These are phyloP conservation scores for Oreohelix idahoensis DNA, from an alignment of 1,140 invertebrate species.

Conservation along the genomic window DNA sequence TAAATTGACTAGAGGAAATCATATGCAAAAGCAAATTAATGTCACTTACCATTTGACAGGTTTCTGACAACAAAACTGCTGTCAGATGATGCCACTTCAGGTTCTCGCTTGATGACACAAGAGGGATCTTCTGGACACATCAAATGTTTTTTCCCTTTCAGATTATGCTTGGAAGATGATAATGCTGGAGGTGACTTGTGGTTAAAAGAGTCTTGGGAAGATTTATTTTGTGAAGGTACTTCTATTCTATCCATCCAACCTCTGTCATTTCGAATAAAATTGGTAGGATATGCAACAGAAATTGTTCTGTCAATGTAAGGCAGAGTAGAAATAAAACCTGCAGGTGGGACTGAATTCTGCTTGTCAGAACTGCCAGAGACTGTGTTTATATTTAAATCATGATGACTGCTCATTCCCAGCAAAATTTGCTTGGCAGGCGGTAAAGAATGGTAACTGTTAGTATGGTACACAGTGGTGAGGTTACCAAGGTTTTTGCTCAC, in stretches of 20 bases:
- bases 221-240: background rate
- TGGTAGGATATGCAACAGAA: background rate
- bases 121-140: background rate
- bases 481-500: conserved; percentile 36
- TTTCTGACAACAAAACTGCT: background rate
- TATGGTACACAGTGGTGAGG: conserved; percentile 31
- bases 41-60: background rate
- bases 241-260: background rate
- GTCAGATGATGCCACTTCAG: background rate
- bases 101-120: background rate
- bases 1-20: no score
- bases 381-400: background rate
- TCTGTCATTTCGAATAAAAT: background rate
- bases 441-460: conserved; percentile 35
- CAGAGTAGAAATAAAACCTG: background rate
- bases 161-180: background rate
- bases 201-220: background rate
- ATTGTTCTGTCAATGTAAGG: background rate
- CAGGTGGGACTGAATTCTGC: background rate
- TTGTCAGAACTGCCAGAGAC: background rate
- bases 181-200: background rate
- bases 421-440: conserved; percentile 20
- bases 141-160: background rate
- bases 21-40: background rate
- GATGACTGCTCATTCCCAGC: background rate